Percentiles rank a stretch among this genome's conserved stretches.
Evolutionary conservation across 2,888 invertebrate genomes (phyloP).

Genomic region (Sphaerophoria rueppellii): DNA sequence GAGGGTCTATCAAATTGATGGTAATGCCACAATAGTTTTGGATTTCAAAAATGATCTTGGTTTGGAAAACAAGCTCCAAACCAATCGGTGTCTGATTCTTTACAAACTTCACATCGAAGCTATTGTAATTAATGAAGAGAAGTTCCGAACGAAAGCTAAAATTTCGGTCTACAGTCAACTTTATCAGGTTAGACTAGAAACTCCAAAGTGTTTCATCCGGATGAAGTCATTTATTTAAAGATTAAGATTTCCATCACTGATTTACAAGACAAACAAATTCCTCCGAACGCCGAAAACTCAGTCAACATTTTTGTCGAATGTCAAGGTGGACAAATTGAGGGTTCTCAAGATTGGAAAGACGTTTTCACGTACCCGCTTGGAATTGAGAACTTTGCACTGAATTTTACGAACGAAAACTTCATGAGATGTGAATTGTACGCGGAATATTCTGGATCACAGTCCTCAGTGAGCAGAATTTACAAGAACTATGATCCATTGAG

Average conservation of each 20-base stretch:
- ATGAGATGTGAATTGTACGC: neutral
- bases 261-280: slow-evolving; percentile 86
- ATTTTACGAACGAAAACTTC: neutral
- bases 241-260: slow-evolving; percentile 83
- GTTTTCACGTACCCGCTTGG: neutral
- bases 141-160: slow-evolving; percentile 79
- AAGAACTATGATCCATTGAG: neutral
- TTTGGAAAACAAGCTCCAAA: slow-evolving; percentile 17
- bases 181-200: slow-evolving; percentile 89
- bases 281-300: slow-evolving; percentile 83
- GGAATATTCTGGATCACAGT: neutral
- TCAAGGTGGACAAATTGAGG: neutral
- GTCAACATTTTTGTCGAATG: slow-evolving; percentile 77
- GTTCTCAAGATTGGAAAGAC: neutral
- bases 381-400: neutral
- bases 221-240: slow-evolving; percentile 84
- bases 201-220: slow-evolving; percentile 95
- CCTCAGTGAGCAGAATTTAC: neutral
- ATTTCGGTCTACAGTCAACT: slow-evolving; percentile 88
- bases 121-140: slow-evolving; percentile 89
- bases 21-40: slow-evolving; percentile 86
- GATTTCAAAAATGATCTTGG: slow-evolving; percentile 89
- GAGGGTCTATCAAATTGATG: slow-evolving; percentile 80
- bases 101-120: slow-evolving; percentile 86
- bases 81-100: neutral